These are phyloP conservation scores for Sinelater perroti DNA, from an alignment of 2,888 invertebrate species.

Conservation along the genomic window DNA sequence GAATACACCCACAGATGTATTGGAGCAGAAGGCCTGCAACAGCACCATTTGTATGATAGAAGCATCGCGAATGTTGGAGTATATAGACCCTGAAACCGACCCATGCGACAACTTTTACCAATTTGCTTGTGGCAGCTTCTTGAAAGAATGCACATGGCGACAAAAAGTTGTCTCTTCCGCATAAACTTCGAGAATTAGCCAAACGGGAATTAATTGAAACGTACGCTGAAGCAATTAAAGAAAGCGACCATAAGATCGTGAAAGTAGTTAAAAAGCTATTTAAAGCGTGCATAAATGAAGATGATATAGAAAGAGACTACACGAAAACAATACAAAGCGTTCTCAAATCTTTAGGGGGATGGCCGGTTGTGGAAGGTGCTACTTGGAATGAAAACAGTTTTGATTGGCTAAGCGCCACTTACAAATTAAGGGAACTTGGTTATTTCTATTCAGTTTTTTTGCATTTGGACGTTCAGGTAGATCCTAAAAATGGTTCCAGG, in stretches of 20 bases:
- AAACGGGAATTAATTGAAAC: slow-evolving; percentile 15
- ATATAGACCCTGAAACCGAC: slow-evolving; percentile 15
- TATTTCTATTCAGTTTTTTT: slow-evolving; percentile 55
- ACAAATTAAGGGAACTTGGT: slow-evolving; percentile 53
- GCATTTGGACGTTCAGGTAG: slow-evolving; percentile 24
- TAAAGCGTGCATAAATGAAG: slow-evolving; percentile 55
- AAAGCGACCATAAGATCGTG: slow-evolving; percentile 40
- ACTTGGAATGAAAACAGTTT: slow-evolving; percentile 59
- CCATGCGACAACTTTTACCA: slow-evolving; percentile 31
- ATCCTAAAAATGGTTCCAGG: slow-evolving; percentile 5
- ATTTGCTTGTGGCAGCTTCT: slow-evolving; percentile 26
- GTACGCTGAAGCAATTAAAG: slow-evolving; percentile 35
- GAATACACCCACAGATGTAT: too few relatives aligned
- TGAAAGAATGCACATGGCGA: slow-evolving; percentile 21
- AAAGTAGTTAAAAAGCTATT: slow-evolving; percentile 43
- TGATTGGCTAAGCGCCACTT: slow-evolving; percentile 54
- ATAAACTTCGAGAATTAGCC: not conserved
- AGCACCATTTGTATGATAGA: slow-evolving; percentile 23
- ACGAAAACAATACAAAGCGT: slow-evolving; percentile 52
- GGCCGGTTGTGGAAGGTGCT: slow-evolving; percentile 65
- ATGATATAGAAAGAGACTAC: slow-evolving; percentile 50
- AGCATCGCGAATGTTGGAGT: slow-evolving; percentile 18
- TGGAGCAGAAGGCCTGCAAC: slow-evolving; percentile 10
- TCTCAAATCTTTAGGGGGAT: slow-evolving; percentile 65
- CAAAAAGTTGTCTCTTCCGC: slow-evolving; percentile 10